Conservation (phyloP, 2,888 invertebrate genomes). For the Dinocampus coccinellae region DNA sequence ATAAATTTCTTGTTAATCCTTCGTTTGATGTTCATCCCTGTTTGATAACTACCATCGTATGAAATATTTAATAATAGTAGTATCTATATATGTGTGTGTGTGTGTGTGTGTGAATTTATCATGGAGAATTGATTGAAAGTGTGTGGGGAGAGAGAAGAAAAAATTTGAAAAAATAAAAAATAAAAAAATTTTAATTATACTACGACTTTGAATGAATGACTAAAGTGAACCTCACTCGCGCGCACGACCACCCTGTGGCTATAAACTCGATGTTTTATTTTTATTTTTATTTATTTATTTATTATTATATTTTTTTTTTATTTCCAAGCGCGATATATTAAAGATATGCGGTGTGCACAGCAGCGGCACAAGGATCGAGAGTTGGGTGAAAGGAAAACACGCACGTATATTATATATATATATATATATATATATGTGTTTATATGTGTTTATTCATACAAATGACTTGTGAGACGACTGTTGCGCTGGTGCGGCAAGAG, state of each 20-base stretch:
- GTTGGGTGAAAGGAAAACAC: slow-evolving; percentile 66
- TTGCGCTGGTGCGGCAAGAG: slow-evolving; percentile 11
- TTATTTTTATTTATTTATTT: background rate
- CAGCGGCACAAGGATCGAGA: slow-evolving; percentile 51
- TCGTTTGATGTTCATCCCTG: too few species aligned
- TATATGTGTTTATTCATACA: background rate
- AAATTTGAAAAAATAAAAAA: too few species aligned
- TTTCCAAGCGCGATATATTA: background rate
- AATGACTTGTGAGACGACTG: slow-evolving; percentile 1
- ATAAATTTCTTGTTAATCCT: too few species aligned
- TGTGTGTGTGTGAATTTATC: background rate
- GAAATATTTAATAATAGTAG: background rate
- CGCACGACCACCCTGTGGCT: background rate
- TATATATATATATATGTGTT: slow-evolving; percentile 9
- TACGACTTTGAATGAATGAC: slow-evolving; percentile 4
- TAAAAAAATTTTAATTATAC: slow-evolving; percentile 4
- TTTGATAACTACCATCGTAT: background rate
- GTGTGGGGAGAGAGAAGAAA: too few species aligned
- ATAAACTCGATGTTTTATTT: background rate
- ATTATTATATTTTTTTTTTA: background rate
- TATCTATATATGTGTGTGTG: slow-evolving; percentile 15
- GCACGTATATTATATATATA: slow-evolving; percentile 44
- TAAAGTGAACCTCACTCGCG: background rate
- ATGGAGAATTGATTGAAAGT: background rate
- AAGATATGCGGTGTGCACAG: background rate